A percentile compares a stretch with the other conserved stretches of the same genome.
These are phyloP conservation scores for Eupithecia exiguata DNA, from an alignment of 2,888 invertebrate genomes.

Conservation along the genomic window DNA sequence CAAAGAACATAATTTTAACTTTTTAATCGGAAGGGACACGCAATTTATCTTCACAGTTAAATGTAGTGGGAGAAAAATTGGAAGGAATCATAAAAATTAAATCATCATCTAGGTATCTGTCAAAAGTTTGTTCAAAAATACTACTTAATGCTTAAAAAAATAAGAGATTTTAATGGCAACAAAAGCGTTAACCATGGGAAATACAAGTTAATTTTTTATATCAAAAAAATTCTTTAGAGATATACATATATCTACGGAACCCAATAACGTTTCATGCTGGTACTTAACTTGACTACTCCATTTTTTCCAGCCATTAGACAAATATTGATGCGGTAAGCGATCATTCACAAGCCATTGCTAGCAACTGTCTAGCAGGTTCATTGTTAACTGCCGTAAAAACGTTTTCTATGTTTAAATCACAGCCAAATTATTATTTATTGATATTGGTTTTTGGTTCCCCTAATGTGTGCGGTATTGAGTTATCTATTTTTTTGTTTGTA, in stretches of 20 bases:
- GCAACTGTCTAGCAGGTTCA: constrained; percentile 53
- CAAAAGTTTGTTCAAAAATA: too few species aligned
- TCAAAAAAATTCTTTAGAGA: not conserved
- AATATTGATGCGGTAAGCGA: constrained; percentile 63
- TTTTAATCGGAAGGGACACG: too few species aligned
- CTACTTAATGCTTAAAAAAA: too few species aligned
- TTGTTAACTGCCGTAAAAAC: constrained; percentile 61
- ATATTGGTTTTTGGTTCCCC: constrained; percentile 52
- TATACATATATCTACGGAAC: constrained; percentile 42
- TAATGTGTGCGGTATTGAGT: constrained; percentile 29
- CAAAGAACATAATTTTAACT: too few species aligned
- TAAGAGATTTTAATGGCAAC: too few species aligned
- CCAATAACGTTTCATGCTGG: constrained; percentile 1
- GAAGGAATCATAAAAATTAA: too few species aligned
- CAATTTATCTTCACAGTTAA: too few species aligned
- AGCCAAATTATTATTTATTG: constrained; percentile 65
- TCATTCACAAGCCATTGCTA: constrained; percentile 46
- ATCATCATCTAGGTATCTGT: too few species aligned
- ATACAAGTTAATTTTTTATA: too few species aligned
- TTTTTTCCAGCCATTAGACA: constrained; percentile 69
- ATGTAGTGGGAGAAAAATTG: too few species aligned
- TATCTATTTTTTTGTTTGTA: constrained; percentile 1
- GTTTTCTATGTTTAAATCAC: constrained; percentile 72
- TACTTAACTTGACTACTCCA: constrained; percentile 35
- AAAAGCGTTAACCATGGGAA: too few species aligned